Conservation (phyloP, 2,113 vertebrate genomes). For the Lasiurus borealis region DNA sequence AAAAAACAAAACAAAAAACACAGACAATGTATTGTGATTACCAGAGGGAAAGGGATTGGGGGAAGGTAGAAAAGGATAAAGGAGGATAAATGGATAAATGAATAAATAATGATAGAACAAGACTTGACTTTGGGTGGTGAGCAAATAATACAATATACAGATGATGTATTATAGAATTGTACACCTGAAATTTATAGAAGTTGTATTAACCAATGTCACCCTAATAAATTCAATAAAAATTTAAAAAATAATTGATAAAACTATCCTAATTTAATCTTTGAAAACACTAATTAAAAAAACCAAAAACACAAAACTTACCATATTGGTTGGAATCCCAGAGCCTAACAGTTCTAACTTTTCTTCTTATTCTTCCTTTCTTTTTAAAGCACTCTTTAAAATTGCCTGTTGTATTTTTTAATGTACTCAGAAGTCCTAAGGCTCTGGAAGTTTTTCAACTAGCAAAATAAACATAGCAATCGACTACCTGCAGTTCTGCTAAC, state of each 20-base stretch:
- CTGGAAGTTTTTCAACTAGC: slow-evolving; percentile 76
- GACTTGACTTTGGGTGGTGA: background rate
- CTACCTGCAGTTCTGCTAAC: slow-evolving; percentile 76
- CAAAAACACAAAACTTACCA: slow-evolving; percentile 1
- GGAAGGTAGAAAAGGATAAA: background rate
- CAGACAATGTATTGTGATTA: background rate
- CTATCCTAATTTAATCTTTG: background rate
- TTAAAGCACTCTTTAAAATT: slow-evolving; percentile 63
- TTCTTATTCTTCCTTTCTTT: slow-evolving; percentile 48
- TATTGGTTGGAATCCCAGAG: background rate
- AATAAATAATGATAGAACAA: background rate
- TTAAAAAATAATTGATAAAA: slow-evolving; percentile 23
- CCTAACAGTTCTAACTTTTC: slow-evolving; percentile 11
- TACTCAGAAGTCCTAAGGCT: slow-evolving; percentile 58
- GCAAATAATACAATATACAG: background rate
- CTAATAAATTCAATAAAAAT: background rate
- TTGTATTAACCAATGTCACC: background rate
- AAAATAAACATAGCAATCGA: slow-evolving; percentile 77
- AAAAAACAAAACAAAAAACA: background rate
- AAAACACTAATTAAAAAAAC: slow-evolving; percentile 8
- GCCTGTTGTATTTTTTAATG: slow-evolving; percentile 67
- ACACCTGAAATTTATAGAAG: background rate
- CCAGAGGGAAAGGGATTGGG: background rate
- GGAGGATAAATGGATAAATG: background rate
- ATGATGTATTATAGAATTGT: background rate